phyloP scores from a whole-genome alignment of 2,113 vertebrate species.

The Anolis sagrei region DNA sequence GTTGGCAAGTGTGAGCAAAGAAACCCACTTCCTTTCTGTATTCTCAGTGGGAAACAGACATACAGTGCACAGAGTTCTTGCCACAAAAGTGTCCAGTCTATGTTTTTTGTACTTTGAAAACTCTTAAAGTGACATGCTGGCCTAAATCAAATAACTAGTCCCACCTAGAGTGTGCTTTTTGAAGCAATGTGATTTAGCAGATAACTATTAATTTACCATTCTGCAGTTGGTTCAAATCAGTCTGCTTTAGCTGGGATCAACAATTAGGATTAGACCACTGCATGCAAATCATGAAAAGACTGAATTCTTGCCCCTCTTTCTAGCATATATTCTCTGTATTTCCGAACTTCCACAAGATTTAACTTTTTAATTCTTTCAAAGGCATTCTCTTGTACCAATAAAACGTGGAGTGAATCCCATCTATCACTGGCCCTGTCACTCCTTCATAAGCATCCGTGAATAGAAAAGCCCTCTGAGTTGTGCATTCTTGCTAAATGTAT shows the following conservation, averaged over 20 bases:
- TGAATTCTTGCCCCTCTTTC: background rate
- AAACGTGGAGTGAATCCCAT: background rate
- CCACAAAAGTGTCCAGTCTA: background rate
- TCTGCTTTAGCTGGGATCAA: no score
- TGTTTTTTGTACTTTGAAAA: background rate
- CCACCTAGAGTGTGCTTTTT: background rate
- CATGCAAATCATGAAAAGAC: accelerated
- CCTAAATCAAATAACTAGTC: background rate
- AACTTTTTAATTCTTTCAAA: accelerated
- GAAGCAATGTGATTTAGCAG: no score
- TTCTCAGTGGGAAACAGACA: background rate
- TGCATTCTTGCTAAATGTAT: accelerated
- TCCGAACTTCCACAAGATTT: background rate
- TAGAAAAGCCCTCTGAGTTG: accelerated
- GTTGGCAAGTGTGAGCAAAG: background rate
- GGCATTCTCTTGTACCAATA: background rate
- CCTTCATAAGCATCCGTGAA: background rate
- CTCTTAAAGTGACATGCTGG: no score
- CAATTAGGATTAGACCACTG: accelerated
- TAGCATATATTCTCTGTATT: accelerated
- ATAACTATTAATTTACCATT: no score
- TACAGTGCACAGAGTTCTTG: background rate
- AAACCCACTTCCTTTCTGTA: background rate
- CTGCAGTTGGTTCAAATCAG: no score
- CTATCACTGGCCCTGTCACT: background rate